phyloP scores from a whole-genome alignment of 2,797 vertebrate genomes.

The Liparis tanakae region DNA sequence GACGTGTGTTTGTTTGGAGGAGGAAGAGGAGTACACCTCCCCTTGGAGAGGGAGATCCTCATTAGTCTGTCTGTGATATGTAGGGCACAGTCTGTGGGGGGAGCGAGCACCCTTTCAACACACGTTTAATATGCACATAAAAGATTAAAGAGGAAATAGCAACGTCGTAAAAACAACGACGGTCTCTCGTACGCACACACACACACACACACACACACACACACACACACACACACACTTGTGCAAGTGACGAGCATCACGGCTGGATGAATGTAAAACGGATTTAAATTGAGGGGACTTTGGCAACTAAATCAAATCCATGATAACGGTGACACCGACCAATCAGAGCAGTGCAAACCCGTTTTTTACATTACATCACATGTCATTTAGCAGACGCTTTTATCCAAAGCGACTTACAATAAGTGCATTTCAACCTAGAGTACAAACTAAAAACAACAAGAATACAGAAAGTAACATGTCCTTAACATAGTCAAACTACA shows the following conservation, averaged over 20 bases:
- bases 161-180: constrained; percentile 48
- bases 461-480: too few species aligned
- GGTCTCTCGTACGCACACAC: constrained; percentile 6
- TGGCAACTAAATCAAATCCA: background rate
- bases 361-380: too few species aligned
- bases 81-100: constrained; percentile 64
- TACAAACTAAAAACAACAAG: too few species aligned
- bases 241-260: background rate
- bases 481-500: too few species aligned
- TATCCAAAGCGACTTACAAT: too few species aligned
- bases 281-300: constrained; percentile 2
- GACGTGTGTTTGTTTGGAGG: constrained; percentile 62
- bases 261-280: background rate
- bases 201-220: background rate
- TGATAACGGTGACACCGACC: background rate
- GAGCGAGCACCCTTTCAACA: constrained; percentile 56
- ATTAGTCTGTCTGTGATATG: constrained; percentile 75
- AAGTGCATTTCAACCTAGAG: too few species aligned
- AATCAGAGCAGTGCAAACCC: background rate
- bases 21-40: constrained; percentile 36
- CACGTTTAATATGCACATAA: constrained; percentile 77
- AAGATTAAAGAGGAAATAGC: constrained; percentile 76
- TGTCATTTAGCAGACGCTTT: too few species aligned
- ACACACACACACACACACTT: background rate
- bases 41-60: constrained; percentile 58